phyloP scores from a whole-genome alignment of 35 echinoderm and acorn worm species.

The Acanthaster planci region DNA sequence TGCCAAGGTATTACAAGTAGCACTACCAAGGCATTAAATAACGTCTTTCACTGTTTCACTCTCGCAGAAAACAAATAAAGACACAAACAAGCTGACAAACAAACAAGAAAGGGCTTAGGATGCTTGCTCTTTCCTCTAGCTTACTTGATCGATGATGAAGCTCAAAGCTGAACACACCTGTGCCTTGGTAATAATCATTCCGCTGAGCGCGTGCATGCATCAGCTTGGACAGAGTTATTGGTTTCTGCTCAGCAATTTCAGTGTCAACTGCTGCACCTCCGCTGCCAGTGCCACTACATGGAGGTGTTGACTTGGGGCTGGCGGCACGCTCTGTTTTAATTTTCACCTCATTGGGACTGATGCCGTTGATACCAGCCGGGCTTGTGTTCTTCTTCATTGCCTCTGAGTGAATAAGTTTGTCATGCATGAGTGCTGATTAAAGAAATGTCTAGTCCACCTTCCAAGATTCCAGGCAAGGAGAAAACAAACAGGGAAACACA shows the following conservation, averaged over 20 bases:
- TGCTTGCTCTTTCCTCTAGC: constrained; percentile 27
- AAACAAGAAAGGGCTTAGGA: neutral
- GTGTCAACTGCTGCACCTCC: constrained; percentile 26
- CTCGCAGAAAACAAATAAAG: neutral
- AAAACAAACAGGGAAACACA: neutral
- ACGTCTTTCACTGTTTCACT: too few species aligned
- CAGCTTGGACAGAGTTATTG: constrained; percentile 84
- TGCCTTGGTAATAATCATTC: constrained; percentile 90
- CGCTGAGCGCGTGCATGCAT: constrained; percentile 93
- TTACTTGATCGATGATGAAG: constrained; percentile 92
- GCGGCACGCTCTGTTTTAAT: constrained; percentile 56
- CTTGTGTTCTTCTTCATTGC: constrained; percentile 60
- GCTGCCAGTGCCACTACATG: constrained; percentile 10
- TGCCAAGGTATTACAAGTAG: too few species aligned
- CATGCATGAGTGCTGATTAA: constrained; percentile 6
- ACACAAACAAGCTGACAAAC: constrained; percentile 20
- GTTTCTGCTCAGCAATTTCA: constrained; percentile 71
- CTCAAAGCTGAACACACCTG: constrained; percentile 96
- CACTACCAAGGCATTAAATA: too few species aligned
- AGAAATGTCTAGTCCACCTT: neutral
- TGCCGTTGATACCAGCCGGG: constrained; percentile 19
- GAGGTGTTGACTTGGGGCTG: constrained; percentile 42
- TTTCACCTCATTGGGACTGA: constrained; percentile 50
- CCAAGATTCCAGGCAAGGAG: neutral
- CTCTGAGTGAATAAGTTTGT: constrained; percentile 28